Evolutionary conservation across 2,888 invertebrate genomes (phyloP), one percentile per base, ranked within the genome.

Genomic region (Chironomus tentans): DNA sequence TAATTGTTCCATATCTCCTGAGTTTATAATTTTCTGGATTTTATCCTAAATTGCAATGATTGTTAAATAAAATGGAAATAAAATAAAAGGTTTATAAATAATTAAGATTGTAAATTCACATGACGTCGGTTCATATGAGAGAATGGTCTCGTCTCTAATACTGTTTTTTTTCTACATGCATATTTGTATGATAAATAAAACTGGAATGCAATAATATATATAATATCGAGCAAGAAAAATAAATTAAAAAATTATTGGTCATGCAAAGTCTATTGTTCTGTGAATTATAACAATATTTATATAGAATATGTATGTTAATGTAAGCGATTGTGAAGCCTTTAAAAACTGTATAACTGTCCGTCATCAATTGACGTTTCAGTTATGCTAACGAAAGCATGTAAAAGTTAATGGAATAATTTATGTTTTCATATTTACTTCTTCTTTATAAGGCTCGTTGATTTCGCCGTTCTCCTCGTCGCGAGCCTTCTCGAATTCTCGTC

Each of bases 1-100:
- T 80, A 97, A 85, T 85, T 93, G 92, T 82, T 95, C 95, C 90
- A 97, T 91, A 81, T 94, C 94, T 7, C 93, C 91, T 78, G 87
- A 86, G 79, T 89, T 88, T 73, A 93, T 88, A 79, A 92, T 85
- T 78, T 87, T 86, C 76, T 87, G 86, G 61, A 92, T 87, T 15
- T 87, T 86, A 79, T 91, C 91, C 82, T 88, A 85, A 48, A 65
- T 68, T 46, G 38, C 13, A 24, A 21, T 12, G 13, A 12, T 21
- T 22, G 62, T 72, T 56, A 71, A 56, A 21, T 70, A n/a, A 22
- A 22, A 18, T 15, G 15, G 7, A 48, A 15, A 10, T 12, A 6
- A 46, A 48, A 38, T 10, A 38, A 38, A 47, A 70, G 7, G 38
- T 71, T 71, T 46, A 38, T 46, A 12, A 56, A 18, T 56, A 18